Percentiles rank a stretch among this genome's conserved stretches.
Evolutionary conservation across 2,888 invertebrate genomes (phyloP).

Genomic region (Chrysina gloriosa): DNA sequence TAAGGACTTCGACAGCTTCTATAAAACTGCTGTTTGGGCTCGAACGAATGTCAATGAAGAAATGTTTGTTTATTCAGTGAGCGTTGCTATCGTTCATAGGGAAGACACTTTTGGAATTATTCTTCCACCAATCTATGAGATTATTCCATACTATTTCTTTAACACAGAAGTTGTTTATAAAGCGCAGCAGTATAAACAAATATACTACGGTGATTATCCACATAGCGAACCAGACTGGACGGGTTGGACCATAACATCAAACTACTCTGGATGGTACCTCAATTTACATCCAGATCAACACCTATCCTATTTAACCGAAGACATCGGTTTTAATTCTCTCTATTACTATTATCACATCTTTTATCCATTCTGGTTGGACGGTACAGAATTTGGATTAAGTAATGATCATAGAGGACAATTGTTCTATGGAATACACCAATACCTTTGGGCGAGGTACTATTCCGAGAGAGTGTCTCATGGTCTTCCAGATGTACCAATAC

Average conservation of each 20-base stretch:
- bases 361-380: conserved; percentile 74
- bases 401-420: conserved; percentile 68
- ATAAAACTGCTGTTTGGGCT: conserved; percentile 76
- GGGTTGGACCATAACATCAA: conserved; percentile 62
- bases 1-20: conserved; percentile 77
- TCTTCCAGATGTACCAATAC: conserved; percentile 70
- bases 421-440: conserved; percentile 75
- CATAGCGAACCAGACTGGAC: conserved; percentile 47
- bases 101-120: conserved; percentile 73
- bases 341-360: conserved; percentile 73
- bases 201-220: conserved; percentile 61
- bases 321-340: conserved; percentile 73
- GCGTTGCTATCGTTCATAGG: conserved; percentile 73
- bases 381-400: conserved; percentile 57
- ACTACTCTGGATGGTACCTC: conserved; percentile 65
- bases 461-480: conserved; percentile 76
- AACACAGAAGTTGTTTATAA: conserved; percentile 75
- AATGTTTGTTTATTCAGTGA: conserved; percentile 74
- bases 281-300: conserved; percentile 69
- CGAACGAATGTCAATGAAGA: conserved; percentile 76
- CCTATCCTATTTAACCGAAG: conserved; percentile 75
- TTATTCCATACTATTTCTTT: conserved; percentile 79
- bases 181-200: conserved; percentile 73
- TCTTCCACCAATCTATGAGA: conserved; percentile 78
- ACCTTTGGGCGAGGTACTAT: conserved; percentile 76